Conservation (phyloP, 2,888 invertebrate species). For the Aricia artaxerxes region DNA sequence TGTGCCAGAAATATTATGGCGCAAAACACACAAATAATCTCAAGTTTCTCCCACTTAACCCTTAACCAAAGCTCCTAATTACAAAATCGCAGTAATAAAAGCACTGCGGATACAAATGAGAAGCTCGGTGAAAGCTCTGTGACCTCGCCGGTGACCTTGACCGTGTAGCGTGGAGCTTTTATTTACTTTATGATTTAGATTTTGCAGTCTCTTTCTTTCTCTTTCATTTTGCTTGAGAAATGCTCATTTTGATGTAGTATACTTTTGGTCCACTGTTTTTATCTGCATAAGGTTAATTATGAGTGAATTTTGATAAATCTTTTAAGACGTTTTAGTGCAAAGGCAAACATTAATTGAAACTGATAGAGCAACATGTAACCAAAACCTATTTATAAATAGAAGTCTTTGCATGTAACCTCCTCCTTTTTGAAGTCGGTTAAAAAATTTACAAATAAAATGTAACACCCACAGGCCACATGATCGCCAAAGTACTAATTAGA, state of each 20-base stretch:
- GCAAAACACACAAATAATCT: neutral
- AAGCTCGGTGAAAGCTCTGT: neutral
- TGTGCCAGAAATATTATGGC: no score
- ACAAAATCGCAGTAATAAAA: constrained; percentile 3
- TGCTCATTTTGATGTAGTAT: neutral
- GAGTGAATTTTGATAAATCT: no score
- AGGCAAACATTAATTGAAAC: no score
- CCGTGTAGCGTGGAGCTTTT: neutral
- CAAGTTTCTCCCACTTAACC: neutral
- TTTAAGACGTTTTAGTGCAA: no score
- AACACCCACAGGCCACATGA: neutral
- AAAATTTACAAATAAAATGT: no score
- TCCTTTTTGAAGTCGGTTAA: no score
- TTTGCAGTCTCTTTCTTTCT: neutral
- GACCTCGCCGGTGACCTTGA: neutral
- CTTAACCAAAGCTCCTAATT: constrained; percentile 3
- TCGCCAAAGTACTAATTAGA: neutral
- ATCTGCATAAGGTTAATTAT: no score
- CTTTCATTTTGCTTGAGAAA: neutral
- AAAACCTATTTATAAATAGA: no score
- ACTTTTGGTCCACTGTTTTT: no score
- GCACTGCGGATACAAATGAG: neutral
- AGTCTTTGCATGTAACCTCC: no score
- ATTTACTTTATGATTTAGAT: neutral
- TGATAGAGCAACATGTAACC: no score